Evolutionary conservation across 37 sponge, comb jelly and placozoan species (phyloP).

Genomic region (Chondrilla cf. caribensis): DNA sequence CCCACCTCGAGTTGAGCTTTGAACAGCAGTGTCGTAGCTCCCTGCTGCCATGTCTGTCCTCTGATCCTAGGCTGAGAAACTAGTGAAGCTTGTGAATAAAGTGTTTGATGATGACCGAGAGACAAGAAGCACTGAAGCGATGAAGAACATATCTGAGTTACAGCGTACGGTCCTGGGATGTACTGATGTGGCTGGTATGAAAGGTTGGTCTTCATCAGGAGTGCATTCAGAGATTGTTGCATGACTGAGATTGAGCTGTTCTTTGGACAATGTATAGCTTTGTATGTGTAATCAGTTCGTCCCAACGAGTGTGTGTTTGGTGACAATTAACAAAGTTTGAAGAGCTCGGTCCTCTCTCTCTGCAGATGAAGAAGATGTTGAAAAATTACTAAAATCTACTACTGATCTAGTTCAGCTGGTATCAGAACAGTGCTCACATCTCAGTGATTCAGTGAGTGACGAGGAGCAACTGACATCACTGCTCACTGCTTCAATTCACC

Average conservation of each 20-base stretch:
- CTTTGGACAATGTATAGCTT: no score
- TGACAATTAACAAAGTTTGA: no score
- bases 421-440: conserved; percentile 29
- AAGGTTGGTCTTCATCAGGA: no score
- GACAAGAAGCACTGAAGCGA: conserved; percentile 28
- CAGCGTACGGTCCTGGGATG: conserved; percentile 35
- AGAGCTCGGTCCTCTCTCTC: no score
- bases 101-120: conserved; percentile 45
- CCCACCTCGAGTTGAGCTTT: background rate
- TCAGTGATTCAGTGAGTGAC: conserved; percentile 66
- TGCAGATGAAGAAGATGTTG: conserved; percentile 55
- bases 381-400: conserved; percentile 32
- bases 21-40: no score
- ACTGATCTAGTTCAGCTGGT: conserved; percentile 49
- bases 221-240: no score
- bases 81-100: conserved; percentile 51
- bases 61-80: conserved; percentile 44
- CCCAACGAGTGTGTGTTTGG: no score
- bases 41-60: no score
- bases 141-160: conserved; percentile 45
- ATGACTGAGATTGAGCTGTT: no score
- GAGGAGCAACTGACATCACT: conserved; percentile 57
- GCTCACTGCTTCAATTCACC: conserved; percentile 57
- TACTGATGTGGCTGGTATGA: background rate
- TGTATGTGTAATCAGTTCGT: no score